Percentiles rank a stretch among this genome's conserved stretches.
Evolutionary conservation across 2,113 vertebrate species (phyloP).

Genomic region (Cyprinodon tularosa): DNA sequence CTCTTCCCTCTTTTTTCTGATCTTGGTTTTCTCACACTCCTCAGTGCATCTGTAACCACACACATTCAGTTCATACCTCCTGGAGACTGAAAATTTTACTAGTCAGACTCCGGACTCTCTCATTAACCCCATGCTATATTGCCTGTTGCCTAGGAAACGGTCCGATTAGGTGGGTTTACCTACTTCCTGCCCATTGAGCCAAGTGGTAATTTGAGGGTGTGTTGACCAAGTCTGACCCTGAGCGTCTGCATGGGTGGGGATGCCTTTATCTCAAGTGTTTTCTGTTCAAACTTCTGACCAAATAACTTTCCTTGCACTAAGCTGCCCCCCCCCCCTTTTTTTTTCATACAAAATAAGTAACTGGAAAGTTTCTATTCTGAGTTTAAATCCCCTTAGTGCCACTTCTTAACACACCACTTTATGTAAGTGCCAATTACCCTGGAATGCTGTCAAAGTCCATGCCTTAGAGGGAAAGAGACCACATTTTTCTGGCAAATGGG

Average conservation of each 20-base stretch:
- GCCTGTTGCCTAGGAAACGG: conserved; percentile 29
- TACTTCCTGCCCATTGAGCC: conserved; percentile 60
- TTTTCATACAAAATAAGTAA: neutral
- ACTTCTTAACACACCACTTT: conserved; percentile 1
- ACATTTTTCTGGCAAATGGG: neutral
- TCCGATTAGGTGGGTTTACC: conserved; percentile 51
- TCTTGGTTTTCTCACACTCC: conserved; percentile 20
- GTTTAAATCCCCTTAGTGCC: conserved; percentile 1
- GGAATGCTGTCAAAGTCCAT: conserved; percentile 37
- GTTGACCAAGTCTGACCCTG: conserved; percentile 56
- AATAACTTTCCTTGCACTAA: neutral
- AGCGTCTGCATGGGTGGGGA: conserved; percentile 35
- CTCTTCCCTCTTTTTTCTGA: neutral
- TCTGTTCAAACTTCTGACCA: neutral
- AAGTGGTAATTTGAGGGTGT: conserved; percentile 70
- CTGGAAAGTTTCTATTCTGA: neutral
- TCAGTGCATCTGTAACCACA: conserved; percentile 25
- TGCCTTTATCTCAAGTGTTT: conserved; percentile 32
- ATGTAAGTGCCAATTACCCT: conserved; percentile 39
- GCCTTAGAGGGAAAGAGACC: neutral
- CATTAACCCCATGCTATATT: conserved; percentile 51
- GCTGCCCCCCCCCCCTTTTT: neutral
- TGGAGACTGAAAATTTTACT: conserved; percentile 45
- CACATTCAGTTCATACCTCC: conserved; percentile 51
- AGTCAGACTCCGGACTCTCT: conserved; percentile 46